Percentiles rank a stretch among this genome's conserved stretches.
phyloP scores from a whole-genome alignment of 1,140 invertebrate genomes.

The Hypsibius dujardini region DNA sequence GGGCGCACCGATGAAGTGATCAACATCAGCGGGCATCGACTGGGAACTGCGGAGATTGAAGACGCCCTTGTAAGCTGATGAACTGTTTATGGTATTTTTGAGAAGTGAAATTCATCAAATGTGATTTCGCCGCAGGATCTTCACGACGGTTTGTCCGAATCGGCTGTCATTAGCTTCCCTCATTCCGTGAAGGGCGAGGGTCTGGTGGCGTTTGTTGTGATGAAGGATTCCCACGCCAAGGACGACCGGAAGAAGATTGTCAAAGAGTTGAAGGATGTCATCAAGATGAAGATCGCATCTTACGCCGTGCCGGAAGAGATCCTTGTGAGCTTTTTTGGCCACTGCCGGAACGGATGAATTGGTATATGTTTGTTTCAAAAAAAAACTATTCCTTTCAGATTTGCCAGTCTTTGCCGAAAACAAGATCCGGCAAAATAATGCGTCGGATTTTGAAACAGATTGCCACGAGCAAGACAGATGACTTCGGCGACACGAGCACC shows the following conservation, averaged over 20 bases:
- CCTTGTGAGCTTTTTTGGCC: constrained; percentile 29
- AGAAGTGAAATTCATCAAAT: too few relatives aligned
- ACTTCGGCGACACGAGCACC: constrained; percentile 8
- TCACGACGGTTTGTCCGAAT: constrained; percentile 33
- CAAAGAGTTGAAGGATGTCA: constrained; percentile 26
- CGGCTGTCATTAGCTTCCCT: constrained; percentile 38
- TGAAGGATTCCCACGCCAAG: constrained; percentile 28
- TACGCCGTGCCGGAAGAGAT: constrained; percentile 33
- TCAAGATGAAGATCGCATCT: constrained; percentile 29
- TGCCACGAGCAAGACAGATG: neutral
- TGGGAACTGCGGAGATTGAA: constrained; percentile 40
- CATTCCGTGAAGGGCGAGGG: constrained; percentile 39
- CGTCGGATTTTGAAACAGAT: constrained; percentile 30
- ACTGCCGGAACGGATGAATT: too few relatives aligned
- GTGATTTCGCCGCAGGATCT: too few relatives aligned
- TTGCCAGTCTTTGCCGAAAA: constrained; percentile 32
- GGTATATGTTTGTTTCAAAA: too few relatives aligned
- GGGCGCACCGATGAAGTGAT: constrained; percentile 39
- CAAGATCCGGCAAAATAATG: constrained; percentile 37
- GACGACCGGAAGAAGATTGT: constrained; percentile 26
- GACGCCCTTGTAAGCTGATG: constrained; percentile 32
- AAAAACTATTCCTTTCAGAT: too few relatives aligned
- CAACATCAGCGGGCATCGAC: constrained; percentile 28
- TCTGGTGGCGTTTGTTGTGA: constrained; percentile 28
- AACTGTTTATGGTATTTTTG: neutral